phyloP scores from a whole-genome alignment of 2,113 vertebrate genomes.

The Neolamprologus sp. region DNA sequence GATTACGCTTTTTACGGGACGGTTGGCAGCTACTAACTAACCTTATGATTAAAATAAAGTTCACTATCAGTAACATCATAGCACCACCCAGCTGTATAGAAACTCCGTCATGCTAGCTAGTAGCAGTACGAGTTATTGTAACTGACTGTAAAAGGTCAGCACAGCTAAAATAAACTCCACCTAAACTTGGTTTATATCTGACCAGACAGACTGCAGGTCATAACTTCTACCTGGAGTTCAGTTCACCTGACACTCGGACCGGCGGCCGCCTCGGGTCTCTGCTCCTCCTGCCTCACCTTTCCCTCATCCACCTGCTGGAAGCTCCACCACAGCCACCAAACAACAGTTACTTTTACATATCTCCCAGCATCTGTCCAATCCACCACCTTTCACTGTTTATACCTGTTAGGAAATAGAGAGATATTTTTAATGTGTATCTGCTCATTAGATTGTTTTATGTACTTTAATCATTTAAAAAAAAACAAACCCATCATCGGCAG shows the following conservation, averaged over 20 bases:
- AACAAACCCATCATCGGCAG: neutral
- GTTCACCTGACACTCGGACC: neutral
- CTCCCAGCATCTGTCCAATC: rapidly evolving
- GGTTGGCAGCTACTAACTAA: rapidly evolving
- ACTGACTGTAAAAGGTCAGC: neutral
- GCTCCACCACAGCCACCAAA: neutral
- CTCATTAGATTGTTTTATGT: neutral
- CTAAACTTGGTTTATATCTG: neutral
- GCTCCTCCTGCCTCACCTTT: neutral
- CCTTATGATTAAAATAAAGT: no score
- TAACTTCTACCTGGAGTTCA: neutral
- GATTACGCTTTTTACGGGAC: no score
- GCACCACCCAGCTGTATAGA: no score
- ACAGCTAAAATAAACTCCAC: rapidly evolving
- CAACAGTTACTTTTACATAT: neutral
- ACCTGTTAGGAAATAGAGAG: neutral
- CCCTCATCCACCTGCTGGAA: neutral
- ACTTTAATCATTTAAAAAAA: neutral
- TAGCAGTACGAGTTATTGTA: no score
- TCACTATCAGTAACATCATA: no score
- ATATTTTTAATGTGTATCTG: neutral
- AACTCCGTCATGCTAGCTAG: no score
- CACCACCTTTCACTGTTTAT: neutral
- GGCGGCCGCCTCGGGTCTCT: neutral
- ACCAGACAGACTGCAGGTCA: neutral